A percentile compares a stretch with the other conserved stretches of the same genome.
phyloP scores from a whole-genome alignment of 2,113 vertebrate species.

The Platysteira castanea region DNA sequence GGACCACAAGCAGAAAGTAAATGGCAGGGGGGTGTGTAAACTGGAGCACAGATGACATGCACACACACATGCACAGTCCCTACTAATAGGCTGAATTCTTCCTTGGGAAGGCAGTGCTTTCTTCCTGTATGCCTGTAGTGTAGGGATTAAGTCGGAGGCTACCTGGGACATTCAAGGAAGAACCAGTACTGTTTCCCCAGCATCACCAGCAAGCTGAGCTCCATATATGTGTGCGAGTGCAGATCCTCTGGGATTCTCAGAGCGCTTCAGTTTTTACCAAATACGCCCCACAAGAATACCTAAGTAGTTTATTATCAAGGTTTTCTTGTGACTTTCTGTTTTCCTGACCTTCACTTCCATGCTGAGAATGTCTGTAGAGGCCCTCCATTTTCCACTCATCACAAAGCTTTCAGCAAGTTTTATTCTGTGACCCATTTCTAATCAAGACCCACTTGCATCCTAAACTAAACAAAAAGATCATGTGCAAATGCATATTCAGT shows the following conservation, averaged over 20 bases:
- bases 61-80: not conserved
- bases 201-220: not conserved
- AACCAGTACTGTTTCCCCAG: not conserved
- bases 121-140: not conserved
- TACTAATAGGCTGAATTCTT: not conserved
- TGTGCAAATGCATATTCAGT: not conserved
- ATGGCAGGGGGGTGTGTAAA: not conserved
- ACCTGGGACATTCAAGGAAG: not conserved
- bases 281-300: not conserved
- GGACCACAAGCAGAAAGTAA: not conserved
- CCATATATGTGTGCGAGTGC: not conserved
- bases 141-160: not conserved
- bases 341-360: not conserved
- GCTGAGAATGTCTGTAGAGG: not conserved
- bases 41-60: not conserved
- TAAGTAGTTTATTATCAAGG: not conserved
- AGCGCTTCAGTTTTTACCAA: not conserved
- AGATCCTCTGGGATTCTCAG: not conserved
- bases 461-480: not conserved
- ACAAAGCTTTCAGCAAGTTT: not conserved
- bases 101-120: not conserved
- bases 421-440: not conserved
- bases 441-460: not conserved
- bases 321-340: not conserved
- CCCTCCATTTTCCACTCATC: not conserved